These are phyloP conservation scores for Scortum barcoo DNA, from an alignment of 2,113 vertebrate genomes.

Conservation along the genomic window DNA sequence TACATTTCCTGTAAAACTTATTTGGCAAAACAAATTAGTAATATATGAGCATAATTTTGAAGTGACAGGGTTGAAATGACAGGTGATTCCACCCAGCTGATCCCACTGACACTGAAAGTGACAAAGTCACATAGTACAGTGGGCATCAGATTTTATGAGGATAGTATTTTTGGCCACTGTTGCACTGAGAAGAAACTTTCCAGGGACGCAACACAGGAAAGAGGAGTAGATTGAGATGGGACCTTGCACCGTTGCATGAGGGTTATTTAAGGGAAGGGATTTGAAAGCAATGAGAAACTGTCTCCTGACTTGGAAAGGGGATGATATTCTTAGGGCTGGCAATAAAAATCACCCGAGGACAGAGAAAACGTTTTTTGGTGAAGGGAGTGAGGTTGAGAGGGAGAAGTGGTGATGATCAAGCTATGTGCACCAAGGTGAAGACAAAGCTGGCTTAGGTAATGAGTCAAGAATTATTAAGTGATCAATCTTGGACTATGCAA, in stretches of 20 bases:
- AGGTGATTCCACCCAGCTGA: not conserved
- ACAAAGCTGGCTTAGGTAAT: not conserved
- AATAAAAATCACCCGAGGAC: constrained; percentile 20
- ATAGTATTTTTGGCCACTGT: constrained; percentile 36
- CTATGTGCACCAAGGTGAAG: not conserved
- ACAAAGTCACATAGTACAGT: constrained; percentile 19
- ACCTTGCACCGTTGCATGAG: constrained; percentile 32
- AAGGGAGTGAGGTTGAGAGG: constrained; percentile 1
- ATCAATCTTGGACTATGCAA: not conserved
- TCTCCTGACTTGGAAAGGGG: constrained; percentile 26
- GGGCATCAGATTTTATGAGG: constrained; percentile 36
- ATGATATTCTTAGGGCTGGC: constrained; percentile 28
- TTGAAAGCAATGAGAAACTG: constrained; percentile 40
- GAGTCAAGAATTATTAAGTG: not conserved
- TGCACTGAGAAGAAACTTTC: constrained; percentile 30
- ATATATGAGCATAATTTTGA: not conserved
- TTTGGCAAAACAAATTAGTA: not conserved
- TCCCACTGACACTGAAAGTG: constrained; percentile 23
- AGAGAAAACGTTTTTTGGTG: not conserved
- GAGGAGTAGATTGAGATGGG: constrained; percentile 38
- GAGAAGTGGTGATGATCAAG: not conserved
- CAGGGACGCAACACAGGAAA: constrained; percentile 30
- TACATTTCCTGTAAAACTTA: not conserved
- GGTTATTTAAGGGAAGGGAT: constrained; percentile 45
- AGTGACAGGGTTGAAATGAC: not conserved